Evolutionary conservation across 2,888 invertebrate species (phyloP).

Genomic region (Phyllotreta cruciferae): DNA sequence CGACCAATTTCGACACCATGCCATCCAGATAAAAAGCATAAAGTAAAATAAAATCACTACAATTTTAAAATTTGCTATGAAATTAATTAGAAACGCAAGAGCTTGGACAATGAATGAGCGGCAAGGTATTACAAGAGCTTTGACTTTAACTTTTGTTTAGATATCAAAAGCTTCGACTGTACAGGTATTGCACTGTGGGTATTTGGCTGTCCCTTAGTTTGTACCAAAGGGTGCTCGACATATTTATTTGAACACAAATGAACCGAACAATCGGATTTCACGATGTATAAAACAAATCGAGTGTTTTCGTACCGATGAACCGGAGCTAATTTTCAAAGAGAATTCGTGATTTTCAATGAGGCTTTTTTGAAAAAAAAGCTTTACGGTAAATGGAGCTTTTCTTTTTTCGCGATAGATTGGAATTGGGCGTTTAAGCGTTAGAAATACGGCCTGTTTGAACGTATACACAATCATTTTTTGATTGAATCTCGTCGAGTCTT

Average conservation of each 20-base stretch:
- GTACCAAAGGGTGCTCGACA: slow-evolving; percentile 7
- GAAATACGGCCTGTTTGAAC: slow-evolving; percentile 10
- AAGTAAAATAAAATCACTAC: no score
- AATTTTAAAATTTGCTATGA: no score
- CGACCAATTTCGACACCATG: no score
- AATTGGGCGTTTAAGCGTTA: slow-evolving; percentile 9
- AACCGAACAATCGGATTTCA: slow-evolving; percentile 19
- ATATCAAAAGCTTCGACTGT: neutral
- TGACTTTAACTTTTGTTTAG: no score
- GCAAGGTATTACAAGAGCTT: no score
- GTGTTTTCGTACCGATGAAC: slow-evolving; percentile 28
- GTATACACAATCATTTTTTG: neutral
- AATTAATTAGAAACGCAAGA: no score
- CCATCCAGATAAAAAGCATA: no score
- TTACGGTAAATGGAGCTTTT: slow-evolving; percentile 2
- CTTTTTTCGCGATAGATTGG: slow-evolving; percentile 14
- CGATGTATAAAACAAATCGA: slow-evolving; percentile 22
- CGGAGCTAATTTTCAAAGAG: slow-evolving; percentile 29
- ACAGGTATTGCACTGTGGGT: no score
- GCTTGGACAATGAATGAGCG: no score
- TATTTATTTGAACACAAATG: slow-evolving; percentile 21
- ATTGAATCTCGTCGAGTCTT: no score
- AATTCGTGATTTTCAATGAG: slow-evolving; percentile 22
- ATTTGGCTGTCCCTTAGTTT: no score
- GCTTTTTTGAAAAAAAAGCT: slow-evolving; percentile 8